Percentiles rank a stretch among this genome's conserved stretches.
Conservation (phyloP, 1,140 invertebrate genomes). For the Dendrolimus kikuchii region DNA sequence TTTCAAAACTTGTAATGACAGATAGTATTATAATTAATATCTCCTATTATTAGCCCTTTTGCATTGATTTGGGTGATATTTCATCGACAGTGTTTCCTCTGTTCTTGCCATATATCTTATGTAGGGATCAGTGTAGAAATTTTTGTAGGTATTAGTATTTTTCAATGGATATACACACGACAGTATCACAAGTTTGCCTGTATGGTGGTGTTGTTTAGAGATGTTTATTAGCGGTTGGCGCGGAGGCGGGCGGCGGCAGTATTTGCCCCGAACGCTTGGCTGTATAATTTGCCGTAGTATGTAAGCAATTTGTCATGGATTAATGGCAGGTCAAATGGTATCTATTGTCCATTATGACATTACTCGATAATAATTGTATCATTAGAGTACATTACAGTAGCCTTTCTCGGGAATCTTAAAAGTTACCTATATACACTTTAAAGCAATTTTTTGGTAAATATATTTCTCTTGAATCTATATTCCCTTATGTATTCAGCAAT, state of each 20-base stretch:
- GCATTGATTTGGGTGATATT: conserved; percentile 46
- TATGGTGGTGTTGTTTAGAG: conserved; percentile 55
- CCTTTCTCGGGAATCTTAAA: conserved; percentile 69
- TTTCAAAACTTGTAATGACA: conserved; percentile 37
- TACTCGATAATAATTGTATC: conserved; percentile 72
- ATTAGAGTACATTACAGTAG: conserved; percentile 71
- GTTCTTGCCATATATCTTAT: conserved; percentile 68
- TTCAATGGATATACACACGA: conserved; percentile 64
- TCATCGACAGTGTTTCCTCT: conserved; percentile 61
- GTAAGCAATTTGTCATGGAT: conserved; percentile 57
- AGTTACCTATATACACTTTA: conserved; percentile 71
- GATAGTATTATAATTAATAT: conserved; percentile 36
- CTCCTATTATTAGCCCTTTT: conserved; percentile 51
- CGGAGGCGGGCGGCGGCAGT: conserved; percentile 25
- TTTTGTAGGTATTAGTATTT: conserved; percentile 62
- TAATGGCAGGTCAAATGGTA: conserved; percentile 66
- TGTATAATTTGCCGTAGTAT: conserved; percentile 64
- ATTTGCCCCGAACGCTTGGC: conserved; percentile 45
- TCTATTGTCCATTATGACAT: conserved; percentile 70
- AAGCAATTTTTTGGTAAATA: conserved; percentile 66
- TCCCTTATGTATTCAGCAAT: conserved; percentile 71
- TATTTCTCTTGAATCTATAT: conserved; percentile 71
- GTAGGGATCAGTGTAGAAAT: conserved; percentile 61
- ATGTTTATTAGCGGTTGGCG: conserved; percentile 45
- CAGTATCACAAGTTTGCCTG: conserved; percentile 59